Conservation (phyloP, 2,888 invertebrate species). For the Opisthograptis luteolata region DNA sequence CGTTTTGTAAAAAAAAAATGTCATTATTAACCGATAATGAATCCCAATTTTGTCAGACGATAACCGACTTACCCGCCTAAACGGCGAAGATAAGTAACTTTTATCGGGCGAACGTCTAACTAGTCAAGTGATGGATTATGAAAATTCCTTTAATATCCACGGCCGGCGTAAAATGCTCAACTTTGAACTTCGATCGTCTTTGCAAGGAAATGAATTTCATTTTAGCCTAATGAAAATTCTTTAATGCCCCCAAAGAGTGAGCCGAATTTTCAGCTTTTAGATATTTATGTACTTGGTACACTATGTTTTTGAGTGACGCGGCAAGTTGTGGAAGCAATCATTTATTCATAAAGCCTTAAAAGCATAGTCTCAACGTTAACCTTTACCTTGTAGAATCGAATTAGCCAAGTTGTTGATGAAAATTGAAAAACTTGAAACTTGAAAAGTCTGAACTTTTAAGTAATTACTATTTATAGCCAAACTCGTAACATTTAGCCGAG, state of each 20-base stretch:
- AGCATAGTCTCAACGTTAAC: constrained; percentile 20
- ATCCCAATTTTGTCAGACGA: constrained; percentile 16
- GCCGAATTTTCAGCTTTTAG: constrained; percentile 49
- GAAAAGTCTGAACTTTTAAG: no score
- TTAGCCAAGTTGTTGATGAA: not conserved
- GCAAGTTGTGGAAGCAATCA: constrained; percentile 20
- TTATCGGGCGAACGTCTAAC: constrained; percentile 37
- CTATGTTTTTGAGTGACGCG: constrained; percentile 28
- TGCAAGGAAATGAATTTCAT: constrained; percentile 74
- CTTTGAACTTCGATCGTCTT: constrained; percentile 63
- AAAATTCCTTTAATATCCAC: constrained; percentile 74
- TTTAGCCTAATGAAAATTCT: constrained; percentile 80
- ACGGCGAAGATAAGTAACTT: constrained; percentile 31
- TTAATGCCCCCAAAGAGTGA: constrained; percentile 52
- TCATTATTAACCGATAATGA: not conserved
- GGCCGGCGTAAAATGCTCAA: constrained; percentile 56
- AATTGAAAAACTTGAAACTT: no score
- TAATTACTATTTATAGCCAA: no score
- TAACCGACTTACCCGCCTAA: constrained; percentile 13
- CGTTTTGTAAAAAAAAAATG: not conserved
- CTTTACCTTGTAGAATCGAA: constrained; percentile 13
- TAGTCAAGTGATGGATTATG: constrained; percentile 71
- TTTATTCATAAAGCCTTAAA: constrained; percentile 30
- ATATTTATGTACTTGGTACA: constrained; percentile 30
- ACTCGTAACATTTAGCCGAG: no score